A percentile compares a stretch with the other conserved stretches of the same genome.
Conservation (phyloP, 2,113 vertebrate genomes). For the Micronycteris hirsuta region DNA sequence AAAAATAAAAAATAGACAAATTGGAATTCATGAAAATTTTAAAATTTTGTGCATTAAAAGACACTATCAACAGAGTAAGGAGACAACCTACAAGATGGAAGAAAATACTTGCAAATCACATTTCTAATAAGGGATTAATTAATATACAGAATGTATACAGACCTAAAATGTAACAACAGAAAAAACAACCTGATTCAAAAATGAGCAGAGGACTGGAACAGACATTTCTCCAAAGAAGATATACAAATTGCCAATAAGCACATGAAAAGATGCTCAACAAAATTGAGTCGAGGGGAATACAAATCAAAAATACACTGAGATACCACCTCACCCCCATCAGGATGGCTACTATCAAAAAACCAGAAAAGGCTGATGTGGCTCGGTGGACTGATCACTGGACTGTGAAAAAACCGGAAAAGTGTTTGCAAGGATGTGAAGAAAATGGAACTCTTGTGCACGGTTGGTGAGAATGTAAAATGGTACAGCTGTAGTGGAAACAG, state of each 20-base stretch:
- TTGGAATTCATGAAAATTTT: background rate
- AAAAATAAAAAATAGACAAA: background rate
- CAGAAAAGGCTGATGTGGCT: too few species aligned
- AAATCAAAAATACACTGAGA: background rate
- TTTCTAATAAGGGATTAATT: background rate
- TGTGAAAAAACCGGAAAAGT: background rate
- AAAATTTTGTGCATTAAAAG: background rate
- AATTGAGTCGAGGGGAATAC: background rate
- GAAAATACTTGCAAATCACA: background rate
- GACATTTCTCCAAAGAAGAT: background rate
- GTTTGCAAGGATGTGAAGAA: background rate
- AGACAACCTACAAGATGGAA: background rate
- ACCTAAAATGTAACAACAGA: background rate
- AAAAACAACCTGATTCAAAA: background rate
- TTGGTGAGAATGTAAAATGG: background rate
- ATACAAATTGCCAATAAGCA: background rate
- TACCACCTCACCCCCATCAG: background rate
- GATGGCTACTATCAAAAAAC: background rate
- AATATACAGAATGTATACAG: background rate
- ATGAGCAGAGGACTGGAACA: background rate
- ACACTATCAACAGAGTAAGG: background rate
- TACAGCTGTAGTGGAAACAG: background rate
- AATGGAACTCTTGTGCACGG: background rate
- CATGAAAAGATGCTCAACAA: too few species aligned
- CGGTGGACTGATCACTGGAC: too few species aligned